phyloP scores from a whole-genome alignment of 2,797 vertebrate species.

The Mus spretus region DNA sequence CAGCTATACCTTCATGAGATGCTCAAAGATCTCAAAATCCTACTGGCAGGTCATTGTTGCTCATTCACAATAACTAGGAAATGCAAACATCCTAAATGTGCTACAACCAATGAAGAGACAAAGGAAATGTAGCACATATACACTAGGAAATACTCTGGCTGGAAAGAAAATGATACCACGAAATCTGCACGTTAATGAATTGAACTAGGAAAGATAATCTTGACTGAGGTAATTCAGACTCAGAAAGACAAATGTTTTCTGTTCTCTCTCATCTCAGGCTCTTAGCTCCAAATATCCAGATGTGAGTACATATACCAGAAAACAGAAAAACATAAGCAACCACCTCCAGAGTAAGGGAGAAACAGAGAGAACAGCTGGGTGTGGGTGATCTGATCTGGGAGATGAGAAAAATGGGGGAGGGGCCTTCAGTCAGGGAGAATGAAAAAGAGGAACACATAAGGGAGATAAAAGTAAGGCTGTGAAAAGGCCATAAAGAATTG shows the following conservation, averaged over 20 bases:
- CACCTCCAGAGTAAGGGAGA: background rate
- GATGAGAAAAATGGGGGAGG: background rate
- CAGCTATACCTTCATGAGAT: background rate
- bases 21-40: background rate
- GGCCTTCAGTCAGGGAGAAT: too few species aligned
- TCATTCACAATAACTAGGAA: background rate
- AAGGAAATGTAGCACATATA: background rate
- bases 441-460: background rate
- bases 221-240: background rate
- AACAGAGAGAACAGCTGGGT: background rate
- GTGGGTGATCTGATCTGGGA: background rate
- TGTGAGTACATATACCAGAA: background rate
- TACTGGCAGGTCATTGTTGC: too few species aligned
- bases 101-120: background rate
- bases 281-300: background rate
- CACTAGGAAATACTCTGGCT: background rate
- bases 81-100: background rate
- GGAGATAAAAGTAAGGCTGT: too few species aligned
- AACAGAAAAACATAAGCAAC: background rate
- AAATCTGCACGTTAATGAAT: background rate
- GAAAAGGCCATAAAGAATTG: background rate
- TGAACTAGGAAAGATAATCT: background rate
- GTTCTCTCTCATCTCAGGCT: background rate
- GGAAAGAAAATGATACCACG: background rate
- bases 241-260: background rate